Evolutionary conservation across 2,113 vertebrate species (phyloP).

Genomic region (Carassius carassius): DNA sequence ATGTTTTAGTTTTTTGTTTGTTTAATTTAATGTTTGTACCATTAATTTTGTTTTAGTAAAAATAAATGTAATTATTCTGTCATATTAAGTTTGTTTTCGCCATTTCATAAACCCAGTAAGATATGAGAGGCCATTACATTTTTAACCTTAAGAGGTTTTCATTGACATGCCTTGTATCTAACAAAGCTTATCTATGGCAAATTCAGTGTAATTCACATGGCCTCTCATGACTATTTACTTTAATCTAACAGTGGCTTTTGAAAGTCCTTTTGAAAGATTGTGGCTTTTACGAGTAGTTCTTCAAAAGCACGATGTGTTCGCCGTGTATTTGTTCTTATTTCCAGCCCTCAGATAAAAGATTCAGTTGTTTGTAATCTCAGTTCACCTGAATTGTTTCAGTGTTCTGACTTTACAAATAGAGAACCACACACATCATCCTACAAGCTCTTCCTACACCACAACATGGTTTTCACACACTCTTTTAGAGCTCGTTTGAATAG

Average conservation of each 20-base stretch:
- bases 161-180: neutral
- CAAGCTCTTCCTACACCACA: slow-evolving; percentile 5
- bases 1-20: too few species aligned
- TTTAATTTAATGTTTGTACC: too few species aligned
- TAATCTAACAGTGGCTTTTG: slow-evolving; percentile 16
- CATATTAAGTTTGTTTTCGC: neutral
- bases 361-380: slow-evolving; percentile 15
- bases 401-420: slow-evolving; percentile 16
- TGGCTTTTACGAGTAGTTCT: neutral
- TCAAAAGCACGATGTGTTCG: neutral
- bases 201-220: neutral
- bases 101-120: neutral
- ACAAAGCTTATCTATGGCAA: neutral
- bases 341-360: slow-evolving; percentile 18
- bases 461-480: slow-evolving; percentile 16
- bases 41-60: too few species aligned
- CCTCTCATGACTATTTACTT: neutral
- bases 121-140: neutral
- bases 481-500: slow-evolving; percentile 59
- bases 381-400: slow-evolving; percentile 21
- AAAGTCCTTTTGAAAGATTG: neutral
- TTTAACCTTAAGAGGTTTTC: neutral
- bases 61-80: too few species aligned
- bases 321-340: slow-evolving; percentile 2
- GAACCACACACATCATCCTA: neutral